phyloP scores from a whole-genome alignment of 2,797 vertebrate genomes.

The Chaetophractus vellerosus region DNA sequence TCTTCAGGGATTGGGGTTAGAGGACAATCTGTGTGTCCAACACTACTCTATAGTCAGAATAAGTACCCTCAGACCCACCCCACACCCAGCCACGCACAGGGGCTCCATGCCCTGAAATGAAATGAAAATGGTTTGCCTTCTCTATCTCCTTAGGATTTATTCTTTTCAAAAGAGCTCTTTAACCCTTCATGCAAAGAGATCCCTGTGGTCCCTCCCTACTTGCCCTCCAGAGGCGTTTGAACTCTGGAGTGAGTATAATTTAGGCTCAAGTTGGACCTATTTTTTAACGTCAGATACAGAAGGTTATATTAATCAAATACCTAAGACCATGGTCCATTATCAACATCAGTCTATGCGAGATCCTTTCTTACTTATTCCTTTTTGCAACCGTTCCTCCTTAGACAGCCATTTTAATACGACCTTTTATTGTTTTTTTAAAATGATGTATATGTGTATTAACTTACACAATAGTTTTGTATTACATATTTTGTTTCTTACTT shows the following conservation, averaged over 20 bases:
- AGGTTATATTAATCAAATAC: neutral
- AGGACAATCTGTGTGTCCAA: neutral
- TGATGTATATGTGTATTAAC: neutral
- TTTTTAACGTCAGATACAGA: neutral
- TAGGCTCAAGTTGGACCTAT: neutral
- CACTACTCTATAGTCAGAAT: neutral
- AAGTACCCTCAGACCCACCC: neutral
- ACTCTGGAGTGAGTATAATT: neutral
- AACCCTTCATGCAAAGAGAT: neutral
- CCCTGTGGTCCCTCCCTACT: neutral
- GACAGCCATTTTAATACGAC: neutral
- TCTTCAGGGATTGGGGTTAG: neutral
- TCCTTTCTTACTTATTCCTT: neutral
- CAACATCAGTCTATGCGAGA: neutral
- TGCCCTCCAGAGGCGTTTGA: neutral
- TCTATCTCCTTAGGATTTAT: neutral
- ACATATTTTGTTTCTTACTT: neutral
- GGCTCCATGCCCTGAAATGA: neutral
- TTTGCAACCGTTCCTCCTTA: neutral
- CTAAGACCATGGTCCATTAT: neutral
- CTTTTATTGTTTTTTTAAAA: slow-evolving; percentile 31
- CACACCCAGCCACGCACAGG: neutral
- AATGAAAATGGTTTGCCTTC: neutral
- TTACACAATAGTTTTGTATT: neutral
- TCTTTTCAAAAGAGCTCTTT: neutral